Evolutionary conservation across 2,888 invertebrate genomes (phyloP), one percentile per base, ranked within the genome.

Genomic region (Stratiomys singularior): DNA sequence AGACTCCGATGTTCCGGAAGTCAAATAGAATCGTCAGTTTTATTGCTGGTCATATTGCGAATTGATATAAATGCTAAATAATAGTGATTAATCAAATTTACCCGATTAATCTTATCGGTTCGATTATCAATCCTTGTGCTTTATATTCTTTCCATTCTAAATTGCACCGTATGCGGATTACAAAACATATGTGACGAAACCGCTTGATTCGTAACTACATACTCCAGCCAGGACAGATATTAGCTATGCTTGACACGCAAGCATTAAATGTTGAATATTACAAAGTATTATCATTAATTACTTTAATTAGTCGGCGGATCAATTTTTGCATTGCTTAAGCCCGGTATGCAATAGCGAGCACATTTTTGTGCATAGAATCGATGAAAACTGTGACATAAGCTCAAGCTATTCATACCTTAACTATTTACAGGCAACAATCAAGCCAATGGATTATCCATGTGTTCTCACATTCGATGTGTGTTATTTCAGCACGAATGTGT

Each of bases 221-320:
- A n/a, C n/a, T n/a, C n/a, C 18, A 37, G 28, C 7, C 18, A 37
- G 37, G 37, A 37, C 23, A n/a, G 66, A 13, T 18, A 21, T 66
- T 66, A 66, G 37, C 15, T 30, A 66, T 18, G 37, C 66, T 37
- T 63, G 63, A 63, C 63, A 63, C 63, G 63, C 27, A 25, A 66
- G 66, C 66, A 66, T 15, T 37, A 15, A 5, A 52, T 37, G 18
- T 28, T 11, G 27, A 28, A 27, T n/a, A 66, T 66, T 66, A 66
- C 66, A 66, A 37, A 37, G 66, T 37, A 66, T 66, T 37, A 37
- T 21, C 37, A 37, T 66, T 66, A 66, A 66, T 66, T 66, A 66
- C 66, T 66, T 37, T 66, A 66, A 66, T 66, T 66, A 66, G 21
- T 13, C 15, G 9, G 18, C 37, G 37, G 66, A 28, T 66, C 66